Percentiles rank a stretch among this genome's conserved stretches.
These are phyloP conservation scores for Tragelaphus imberbis DNA, from an alignment of 2,113 vertebrate genomes.

Conservation along the genomic window DNA sequence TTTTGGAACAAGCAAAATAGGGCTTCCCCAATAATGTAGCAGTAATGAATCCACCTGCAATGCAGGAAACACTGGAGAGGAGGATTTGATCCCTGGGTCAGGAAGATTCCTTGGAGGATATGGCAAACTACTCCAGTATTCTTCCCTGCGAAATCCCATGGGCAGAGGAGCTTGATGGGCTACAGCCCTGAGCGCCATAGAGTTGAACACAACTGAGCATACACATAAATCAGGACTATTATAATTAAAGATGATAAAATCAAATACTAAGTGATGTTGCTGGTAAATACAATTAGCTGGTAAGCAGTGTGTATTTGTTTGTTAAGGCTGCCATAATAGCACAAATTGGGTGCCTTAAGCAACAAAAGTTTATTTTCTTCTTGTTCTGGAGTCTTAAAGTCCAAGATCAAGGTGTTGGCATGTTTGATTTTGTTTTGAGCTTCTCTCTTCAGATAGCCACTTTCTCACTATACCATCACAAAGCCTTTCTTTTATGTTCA, in stretches of 20 bases:
- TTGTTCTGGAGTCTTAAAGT: neutral
- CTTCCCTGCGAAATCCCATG: fast-evolving
- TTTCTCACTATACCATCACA: neutral
- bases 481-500: neutral
- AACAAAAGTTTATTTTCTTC: neutral
- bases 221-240: neutral
- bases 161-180: neutral
- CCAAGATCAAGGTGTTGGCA: neutral
- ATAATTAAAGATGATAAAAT: neutral
- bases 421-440: neutral
- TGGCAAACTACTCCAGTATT: neutral
- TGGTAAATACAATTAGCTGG: neutral
- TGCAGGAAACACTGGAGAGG: neutral
- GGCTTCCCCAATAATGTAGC: neutral
- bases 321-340: neutral
- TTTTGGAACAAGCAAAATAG: neutral
- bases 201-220: neutral
- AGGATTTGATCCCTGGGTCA: neutral
- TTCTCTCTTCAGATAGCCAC: neutral
- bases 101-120: neutral
- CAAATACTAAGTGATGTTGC: neutral
- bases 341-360: neutral
- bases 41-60: neutral
- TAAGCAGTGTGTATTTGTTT: neutral
- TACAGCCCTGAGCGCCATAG: neutral